Evolutionary conservation across 2,888 invertebrate genomes (phyloP), one percentile per base, ranked within the genome.

Genomic region (Oscheius myriophilus): DNA sequence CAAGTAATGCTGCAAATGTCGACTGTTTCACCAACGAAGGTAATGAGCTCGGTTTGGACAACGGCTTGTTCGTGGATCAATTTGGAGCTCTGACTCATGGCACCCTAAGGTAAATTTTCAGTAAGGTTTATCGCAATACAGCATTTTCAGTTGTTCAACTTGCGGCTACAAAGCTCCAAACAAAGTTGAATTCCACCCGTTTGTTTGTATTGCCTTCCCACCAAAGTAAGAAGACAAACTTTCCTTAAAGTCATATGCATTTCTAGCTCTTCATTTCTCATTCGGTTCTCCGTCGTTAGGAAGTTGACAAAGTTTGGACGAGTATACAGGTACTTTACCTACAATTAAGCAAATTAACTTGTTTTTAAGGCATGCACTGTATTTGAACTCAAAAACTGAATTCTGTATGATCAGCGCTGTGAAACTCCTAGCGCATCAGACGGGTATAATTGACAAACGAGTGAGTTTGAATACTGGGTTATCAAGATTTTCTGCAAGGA

Each of bases 391-490:
- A 3, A 33, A 33, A 33, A 33, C 33, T 33, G 33, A 33, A 33
- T 33, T 33, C 33, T 33, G 33, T 33, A 49, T 61, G 61, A 49
- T 25, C 39, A 49, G 25, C 11, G 61, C 61, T 49, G 26, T n/a
- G n/a, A 49, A 61, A 16, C 52, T 63, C 23, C 41, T 63, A 52
- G 63, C 53, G n/a, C 54, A 53, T n/a, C 52, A 63, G 53, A 63
- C 63, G 52, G 53, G 63, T 42, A 63, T 54, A 12, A 26, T 42
- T 51, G 63, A 63, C 52, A 53, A 39, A 23, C 52, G 52, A 53
- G 63, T 63, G 52, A 42, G 25, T 63, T 18, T 45, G 26, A 52
- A 63, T 21, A 18, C 21, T 16, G 1, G 26, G 25, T 41, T 14
- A 45, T n/a, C n/a, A n/a, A n/a, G n/a, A n/a, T n/a, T n/a, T n/a